phyloP scores from a whole-genome alignment of 2,888 invertebrate genomes.

The Sphaerophoria rueppellii region DNA sequence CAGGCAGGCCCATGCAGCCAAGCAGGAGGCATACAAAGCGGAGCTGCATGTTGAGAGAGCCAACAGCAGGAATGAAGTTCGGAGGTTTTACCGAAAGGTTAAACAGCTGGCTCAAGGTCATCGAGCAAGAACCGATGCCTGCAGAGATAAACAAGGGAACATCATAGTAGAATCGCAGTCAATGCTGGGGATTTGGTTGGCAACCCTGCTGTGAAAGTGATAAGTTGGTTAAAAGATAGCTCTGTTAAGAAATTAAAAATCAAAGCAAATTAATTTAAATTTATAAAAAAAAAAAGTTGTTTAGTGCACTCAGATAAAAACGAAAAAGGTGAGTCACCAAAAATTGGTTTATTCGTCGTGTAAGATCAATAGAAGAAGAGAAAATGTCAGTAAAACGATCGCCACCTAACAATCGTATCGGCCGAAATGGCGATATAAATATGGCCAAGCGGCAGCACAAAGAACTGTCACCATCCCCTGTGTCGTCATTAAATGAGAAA shows the following conservation, averaged over 20 bases:
- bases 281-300: constrained; percentile 6
- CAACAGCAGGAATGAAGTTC: no score
- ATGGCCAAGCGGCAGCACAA: constrained; percentile 3
- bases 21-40: no score
- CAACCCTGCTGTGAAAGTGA: constrained; percentile 9
- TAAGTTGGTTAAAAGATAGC: constrained; percentile 12
- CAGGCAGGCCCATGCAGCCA: no score
- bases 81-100: no score
- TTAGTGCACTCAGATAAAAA: neutral
- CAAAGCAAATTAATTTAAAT: constrained; percentile 9
- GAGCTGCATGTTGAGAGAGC: no score
- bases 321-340: constrained; percentile 22
- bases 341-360: constrained; percentile 14
- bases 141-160: no score
- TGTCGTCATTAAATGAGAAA: constrained; percentile 3
- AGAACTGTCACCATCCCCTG: constrained; percentile 2
- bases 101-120: no score
- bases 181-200: no score
- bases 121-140: no score
- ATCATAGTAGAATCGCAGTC: no score
- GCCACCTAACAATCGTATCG: constrained; percentile 1
- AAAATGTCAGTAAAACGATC: constrained; percentile 9
- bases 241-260: constrained; percentile 5
- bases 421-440: constrained; percentile 10
- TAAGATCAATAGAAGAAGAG: constrained; percentile 1